These are phyloP conservation scores for Mormyrus proboscirostris DNA, from an alignment of 2,797 vertebrate species.

Conservation along the genomic window DNA sequence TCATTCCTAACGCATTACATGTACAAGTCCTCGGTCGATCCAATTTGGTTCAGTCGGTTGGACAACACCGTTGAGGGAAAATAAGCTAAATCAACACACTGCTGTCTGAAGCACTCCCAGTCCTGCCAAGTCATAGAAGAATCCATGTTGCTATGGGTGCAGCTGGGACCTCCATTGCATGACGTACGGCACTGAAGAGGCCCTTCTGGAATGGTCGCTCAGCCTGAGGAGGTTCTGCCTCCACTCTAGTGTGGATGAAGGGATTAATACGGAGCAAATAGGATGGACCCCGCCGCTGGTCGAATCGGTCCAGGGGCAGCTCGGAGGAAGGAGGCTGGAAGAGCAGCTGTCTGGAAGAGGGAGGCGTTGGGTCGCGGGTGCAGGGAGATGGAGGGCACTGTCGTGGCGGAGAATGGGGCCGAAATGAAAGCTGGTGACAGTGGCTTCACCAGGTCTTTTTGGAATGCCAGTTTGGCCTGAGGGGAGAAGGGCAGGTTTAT, in stretches of 20 bases:
- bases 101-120: constrained; percentile 33
- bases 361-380: constrained; percentile 69
- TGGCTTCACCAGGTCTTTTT: constrained; percentile 80
- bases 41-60: background rate
- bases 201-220: background rate
- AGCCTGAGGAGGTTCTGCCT: background rate
- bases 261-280: constrained; percentile 80
- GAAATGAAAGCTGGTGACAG: constrained; percentile 79
- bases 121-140: background rate
- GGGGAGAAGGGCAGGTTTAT: constrained; percentile 12
- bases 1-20: constrained; percentile 18
- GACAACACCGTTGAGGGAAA: constrained; percentile 24
- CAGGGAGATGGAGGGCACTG: constrained; percentile 67
- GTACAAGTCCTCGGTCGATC: constrained; percentile 9
- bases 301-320: constrained; percentile 82
- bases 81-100: constrained; percentile 31
- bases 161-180: constrained; percentile 12
- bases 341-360: constrained; percentile 71
- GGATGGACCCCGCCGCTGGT: constrained; percentile 75
- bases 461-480: constrained; percentile 79
- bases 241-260: background rate
- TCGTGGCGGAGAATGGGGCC: constrained; percentile 66
- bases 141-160: background rate
- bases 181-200: background rate
- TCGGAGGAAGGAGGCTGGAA: constrained; percentile 75